Evolutionary conservation across 2,797 vertebrate genomes (phyloP), one percentile per base, ranked within the genome.

Genomic region (Myotis vivesi): DNA sequence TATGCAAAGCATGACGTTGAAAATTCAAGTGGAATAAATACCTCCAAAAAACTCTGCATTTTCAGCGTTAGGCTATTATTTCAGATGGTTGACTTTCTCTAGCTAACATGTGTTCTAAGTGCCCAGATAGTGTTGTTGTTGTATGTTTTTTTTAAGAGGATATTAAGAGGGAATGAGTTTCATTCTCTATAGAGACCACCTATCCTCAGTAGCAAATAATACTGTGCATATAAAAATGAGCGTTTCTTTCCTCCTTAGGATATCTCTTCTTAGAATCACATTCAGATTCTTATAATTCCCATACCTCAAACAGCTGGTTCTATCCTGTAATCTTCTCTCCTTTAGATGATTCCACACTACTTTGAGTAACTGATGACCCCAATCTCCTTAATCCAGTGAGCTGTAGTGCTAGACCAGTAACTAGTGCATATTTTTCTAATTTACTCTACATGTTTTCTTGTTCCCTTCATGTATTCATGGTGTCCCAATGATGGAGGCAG

Each of bases 291-390:
- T 85, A 36, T 36, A 69, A 55, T 83, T 93, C 81, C 30, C 83
- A 1, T 33, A 69, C 33, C 20, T 59, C 46, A 71, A 82, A 92
- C 69, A 96, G 86, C 94, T 87, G 87, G 36, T 59, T 91, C 51
- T 90, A 36, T 83, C 51, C 77, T 92, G 69, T 90, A 90, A 94
- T 83, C 82, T 64, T 59, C 87, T 95, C 73, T 83, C 81, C 62
- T 64, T 81, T 90, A 88, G 87, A 91, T 82, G 95, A 92, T 84
- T 94, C 72, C 82, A 41, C 87, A 73, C 19, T n/a, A 77, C 92
- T 95, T 71, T 76, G 62, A 95, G 85, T n/a, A 86, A 83, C 82
- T 80, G 92, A 90, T 94, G 93, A 90, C 69, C 91, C 93, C 92
- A 71, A 88, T 95, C 93, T 90, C 41, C 90, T 71, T 88, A 71